A percentile compares a stretch with the other conserved stretches of the same genome.
Conservation (phyloP, 2,888 invertebrate genomes). For the Agrochola lota region DNA sequence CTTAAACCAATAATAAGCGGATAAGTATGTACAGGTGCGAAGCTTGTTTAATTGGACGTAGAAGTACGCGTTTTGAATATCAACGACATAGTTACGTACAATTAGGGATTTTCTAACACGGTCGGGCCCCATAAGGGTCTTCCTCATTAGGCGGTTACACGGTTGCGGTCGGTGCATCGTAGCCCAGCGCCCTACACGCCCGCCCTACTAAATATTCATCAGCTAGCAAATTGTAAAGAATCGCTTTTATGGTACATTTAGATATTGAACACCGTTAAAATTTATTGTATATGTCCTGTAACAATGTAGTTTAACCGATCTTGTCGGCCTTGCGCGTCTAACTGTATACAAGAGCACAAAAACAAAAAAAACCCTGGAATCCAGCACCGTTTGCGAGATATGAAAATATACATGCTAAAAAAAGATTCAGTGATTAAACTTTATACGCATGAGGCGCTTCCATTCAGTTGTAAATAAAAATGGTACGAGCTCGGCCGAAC, state of each 20-base stretch:
- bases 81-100: constrained; percentile 84
- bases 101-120: constrained; percentile 87
- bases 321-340: constrained; percentile 76
- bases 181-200: constrained; percentile 69
- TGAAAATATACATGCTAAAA: constrained; percentile 75
- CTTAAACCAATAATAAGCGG: constrained; percentile 61
- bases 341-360: constrained; percentile 68
- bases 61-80: constrained; percentile 81
- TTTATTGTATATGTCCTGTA: constrained; percentile 77
- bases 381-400: constrained; percentile 67
- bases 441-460: constrained; percentile 79
- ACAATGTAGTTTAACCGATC: constrained; percentile 83
- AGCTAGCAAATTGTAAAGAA: constrained; percentile 82
- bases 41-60: constrained; percentile 79
- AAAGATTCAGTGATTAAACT: constrained; percentile 80
- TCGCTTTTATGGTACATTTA: constrained; percentile 79
- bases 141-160: constrained; percentile 85
- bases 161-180: constrained; percentile 71
- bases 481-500: constrained; percentile 78
- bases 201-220: constrained; percentile 86
- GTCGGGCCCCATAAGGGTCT: constrained; percentile 81
- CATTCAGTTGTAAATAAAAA: constrained; percentile 85
- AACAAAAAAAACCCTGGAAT: constrained; percentile 66
- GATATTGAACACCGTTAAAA: constrained; percentile 80
- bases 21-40: constrained; percentile 69